These are phyloP conservation scores for Stercorarius parasiticus DNA, from an alignment of 2,113 vertebrate genomes.

Conservation along the genomic window DNA sequence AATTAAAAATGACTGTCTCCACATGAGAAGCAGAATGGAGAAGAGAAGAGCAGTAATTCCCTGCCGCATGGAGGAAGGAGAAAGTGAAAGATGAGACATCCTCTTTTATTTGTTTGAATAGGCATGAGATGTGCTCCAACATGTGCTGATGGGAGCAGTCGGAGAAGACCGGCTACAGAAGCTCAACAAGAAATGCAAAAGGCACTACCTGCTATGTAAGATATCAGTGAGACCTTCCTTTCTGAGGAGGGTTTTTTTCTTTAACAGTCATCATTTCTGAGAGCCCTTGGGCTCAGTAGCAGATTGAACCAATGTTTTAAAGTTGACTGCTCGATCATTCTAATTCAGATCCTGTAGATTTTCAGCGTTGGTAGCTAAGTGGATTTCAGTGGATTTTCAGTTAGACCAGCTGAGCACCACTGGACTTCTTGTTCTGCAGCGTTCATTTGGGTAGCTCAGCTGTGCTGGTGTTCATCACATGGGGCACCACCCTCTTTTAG, in stretches of 20 bases:
- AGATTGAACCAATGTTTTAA: neutral
- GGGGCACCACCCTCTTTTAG: neutral
- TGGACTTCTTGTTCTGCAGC: neutral
- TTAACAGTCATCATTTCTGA: neutral
- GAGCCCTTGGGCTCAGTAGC: neutral
- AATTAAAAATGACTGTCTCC: constrained; percentile 40
- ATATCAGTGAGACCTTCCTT: neutral
- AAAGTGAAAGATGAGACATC: constrained; percentile 27
- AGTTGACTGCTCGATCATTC: neutral
- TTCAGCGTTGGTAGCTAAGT: neutral
- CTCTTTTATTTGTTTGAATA: constrained; percentile 51
- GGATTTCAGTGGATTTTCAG: neutral
- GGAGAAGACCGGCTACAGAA: neutral
- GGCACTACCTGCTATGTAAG: neutral
- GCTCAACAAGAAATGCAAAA: constrained; percentile 21
- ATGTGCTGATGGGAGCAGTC: neutral
- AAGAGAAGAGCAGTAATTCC: constrained; percentile 36
- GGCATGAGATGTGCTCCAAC: constrained; percentile 35
- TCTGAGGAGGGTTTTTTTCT: neutral
- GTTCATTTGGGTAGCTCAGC: neutral
- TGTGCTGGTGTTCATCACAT: neutral
- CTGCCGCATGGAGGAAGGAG: neutral
- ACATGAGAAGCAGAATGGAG: constrained; percentile 29
- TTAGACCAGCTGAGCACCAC: neutral
- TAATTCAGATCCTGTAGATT: neutral